These are phyloP conservation scores for Cynodonichthys magdalenae DNA, from an alignment of 2,797 vertebrate species.

Conservation along the genomic window DNA sequence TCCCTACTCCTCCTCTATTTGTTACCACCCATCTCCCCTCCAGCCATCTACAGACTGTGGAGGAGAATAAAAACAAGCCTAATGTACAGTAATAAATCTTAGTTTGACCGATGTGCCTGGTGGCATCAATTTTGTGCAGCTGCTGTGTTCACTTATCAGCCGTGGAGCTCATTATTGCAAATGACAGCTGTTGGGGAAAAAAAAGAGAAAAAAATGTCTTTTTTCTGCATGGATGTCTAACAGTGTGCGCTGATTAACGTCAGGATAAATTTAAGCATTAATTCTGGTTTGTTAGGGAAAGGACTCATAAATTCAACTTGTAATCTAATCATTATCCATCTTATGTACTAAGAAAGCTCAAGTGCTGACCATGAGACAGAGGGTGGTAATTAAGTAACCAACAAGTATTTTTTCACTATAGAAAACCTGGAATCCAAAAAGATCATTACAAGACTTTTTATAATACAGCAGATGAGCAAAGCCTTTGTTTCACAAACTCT, in stretches of 20 bases:
- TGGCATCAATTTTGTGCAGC: conserved; percentile 64
- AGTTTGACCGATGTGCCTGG: conserved; percentile 30
- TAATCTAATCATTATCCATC: conserved; percentile 16
- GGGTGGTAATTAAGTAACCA: neutral
- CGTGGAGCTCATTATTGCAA: conserved; percentile 71
- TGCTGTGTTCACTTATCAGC: conserved; percentile 58
- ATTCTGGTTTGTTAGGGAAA: conserved; percentile 8
- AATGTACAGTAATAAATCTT: conserved; percentile 65
- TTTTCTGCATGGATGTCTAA: conserved; percentile 72
- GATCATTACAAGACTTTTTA: neutral
- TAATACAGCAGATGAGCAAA: too few relatives aligned
- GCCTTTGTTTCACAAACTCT: too few relatives aligned
- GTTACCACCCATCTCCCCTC: conserved; percentile 10
- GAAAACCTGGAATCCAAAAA: neutral
- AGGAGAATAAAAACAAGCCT: conserved; percentile 62
- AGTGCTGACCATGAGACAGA: neutral
- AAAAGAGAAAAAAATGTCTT: conserved; percentile 60
- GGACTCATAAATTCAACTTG: conserved; percentile 27
- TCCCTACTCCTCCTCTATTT: neutral
- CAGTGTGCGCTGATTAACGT: conserved; percentile 59
- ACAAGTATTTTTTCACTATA: neutral
- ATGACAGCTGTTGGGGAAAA: conserved; percentile 57
- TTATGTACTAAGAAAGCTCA: conserved; percentile 7
- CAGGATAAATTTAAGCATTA: conserved; percentile 24
- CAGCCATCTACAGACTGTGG: conserved; percentile 41